Evolutionary conservation across 2,888 invertebrate genomes (phyloP).

Genomic region (Caenorhabditis panamensis): DNA sequence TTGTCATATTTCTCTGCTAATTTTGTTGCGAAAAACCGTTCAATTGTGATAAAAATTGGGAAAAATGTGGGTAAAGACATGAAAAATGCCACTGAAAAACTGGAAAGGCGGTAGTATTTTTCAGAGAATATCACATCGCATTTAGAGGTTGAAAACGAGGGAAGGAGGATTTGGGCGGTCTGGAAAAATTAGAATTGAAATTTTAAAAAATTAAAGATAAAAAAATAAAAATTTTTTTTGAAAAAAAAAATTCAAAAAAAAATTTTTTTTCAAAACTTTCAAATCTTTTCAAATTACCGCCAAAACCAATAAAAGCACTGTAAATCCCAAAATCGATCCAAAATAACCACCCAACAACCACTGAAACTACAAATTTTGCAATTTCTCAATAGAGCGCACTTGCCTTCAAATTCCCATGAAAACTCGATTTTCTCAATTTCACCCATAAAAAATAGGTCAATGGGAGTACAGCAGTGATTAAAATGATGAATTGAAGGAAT

Average conservation of each 20-base stretch:
- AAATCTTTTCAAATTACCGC: not conserved
- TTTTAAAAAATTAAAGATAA: no score
- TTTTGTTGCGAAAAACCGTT: slow-evolving; percentile 32
- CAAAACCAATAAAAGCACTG: not conserved
- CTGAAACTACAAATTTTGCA: no score
- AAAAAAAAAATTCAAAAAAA: no score
- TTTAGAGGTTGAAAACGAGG: not conserved
- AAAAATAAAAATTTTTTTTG: no score
- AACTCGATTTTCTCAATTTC: slow-evolving; percentile 7
- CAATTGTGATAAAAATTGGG: slow-evolving; percentile 34
- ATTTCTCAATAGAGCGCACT: not conserved
- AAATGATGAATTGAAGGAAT: not conserved
- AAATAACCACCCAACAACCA: not conserved
- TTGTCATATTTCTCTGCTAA: slow-evolving; percentile 25
- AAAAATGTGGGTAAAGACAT: slow-evolving; percentile 23
- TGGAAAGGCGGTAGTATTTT: not conserved
- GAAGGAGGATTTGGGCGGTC: not conserved
- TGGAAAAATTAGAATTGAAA: not conserved
- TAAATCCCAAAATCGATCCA: not conserved
- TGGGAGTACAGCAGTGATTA: not conserved
- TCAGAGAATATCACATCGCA: not conserved
- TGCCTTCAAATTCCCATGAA: slow-evolving; percentile 34
- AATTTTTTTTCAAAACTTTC: not conserved
- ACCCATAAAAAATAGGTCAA: slow-evolving; percentile 10
- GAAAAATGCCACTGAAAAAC: not conserved